These are phyloP conservation scores for Morone saxatilis DNA, from an alignment of 2,113 vertebrate species.

Conservation along the genomic window DNA sequence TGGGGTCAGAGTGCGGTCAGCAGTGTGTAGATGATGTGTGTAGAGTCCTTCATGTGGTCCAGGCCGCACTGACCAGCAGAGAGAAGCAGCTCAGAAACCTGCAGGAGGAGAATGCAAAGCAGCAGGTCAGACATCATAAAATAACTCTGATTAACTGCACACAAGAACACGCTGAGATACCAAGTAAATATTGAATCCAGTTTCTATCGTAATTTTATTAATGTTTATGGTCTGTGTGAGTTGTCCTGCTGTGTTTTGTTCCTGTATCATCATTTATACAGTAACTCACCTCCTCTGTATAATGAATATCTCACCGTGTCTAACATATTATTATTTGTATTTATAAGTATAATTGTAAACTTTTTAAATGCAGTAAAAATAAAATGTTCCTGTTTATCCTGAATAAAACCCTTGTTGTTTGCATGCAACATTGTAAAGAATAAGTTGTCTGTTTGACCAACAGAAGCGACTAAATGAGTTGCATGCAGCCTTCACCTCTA, in stretches of 20 bases:
- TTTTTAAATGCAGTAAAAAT: not conserved
- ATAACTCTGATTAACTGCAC: too few species aligned
- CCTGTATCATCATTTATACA: too few species aligned
- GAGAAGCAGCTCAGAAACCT: constrained; percentile 84
- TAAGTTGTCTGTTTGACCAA: constrained; percentile 56
- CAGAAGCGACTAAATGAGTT: constrained; percentile 87
- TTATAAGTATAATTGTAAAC: not conserved
- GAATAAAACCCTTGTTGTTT: not conserved
- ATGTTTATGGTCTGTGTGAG: not conserved
- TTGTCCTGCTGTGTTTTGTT: not conserved
- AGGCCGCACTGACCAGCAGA: constrained; percentile 74
- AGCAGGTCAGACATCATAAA: constrained; percentile 77
- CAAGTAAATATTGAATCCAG: not conserved
- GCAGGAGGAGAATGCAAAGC: constrained; percentile 81
- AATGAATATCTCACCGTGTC: not conserved
- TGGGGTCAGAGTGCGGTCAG: constrained; percentile 65
- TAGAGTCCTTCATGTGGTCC: constrained; percentile 78
- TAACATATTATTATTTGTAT: too few species aligned
- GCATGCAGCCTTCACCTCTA: constrained; percentile 88
- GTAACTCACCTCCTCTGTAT: not conserved
- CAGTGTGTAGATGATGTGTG: constrained; percentile 83
- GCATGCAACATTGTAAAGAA: not conserved
- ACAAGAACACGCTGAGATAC: not conserved
- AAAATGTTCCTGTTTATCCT: not conserved
- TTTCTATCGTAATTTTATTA: not conserved